Evolutionary conservation across 2,113 vertebrate genomes (phyloP).

Genomic region (Pogona vitticeps): DNA sequence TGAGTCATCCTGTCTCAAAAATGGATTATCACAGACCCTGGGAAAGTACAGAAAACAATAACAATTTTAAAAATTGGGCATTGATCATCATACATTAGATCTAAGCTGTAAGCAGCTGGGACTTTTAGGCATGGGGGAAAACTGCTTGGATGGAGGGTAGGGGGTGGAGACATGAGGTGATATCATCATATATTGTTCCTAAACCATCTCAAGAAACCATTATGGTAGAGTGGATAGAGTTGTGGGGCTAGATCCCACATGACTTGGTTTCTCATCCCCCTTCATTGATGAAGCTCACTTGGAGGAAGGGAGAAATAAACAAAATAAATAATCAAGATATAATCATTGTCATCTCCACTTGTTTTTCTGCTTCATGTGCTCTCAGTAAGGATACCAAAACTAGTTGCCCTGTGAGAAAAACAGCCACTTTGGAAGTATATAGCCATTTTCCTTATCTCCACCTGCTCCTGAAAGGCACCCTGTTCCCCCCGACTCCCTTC

Average conservation of each 20-base stretch:
- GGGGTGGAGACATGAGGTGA: background rate
- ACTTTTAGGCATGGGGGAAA: background rate
- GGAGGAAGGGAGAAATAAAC: background rate
- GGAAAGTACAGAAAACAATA: conserved; percentile 17
- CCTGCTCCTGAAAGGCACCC: too few species aligned
- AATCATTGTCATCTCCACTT: background rate
- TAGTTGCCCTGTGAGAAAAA: background rate
- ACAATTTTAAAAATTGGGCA: too few species aligned
- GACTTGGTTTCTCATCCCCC: background rate
- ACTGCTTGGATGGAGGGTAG: background rate
- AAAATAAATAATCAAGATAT: background rate
- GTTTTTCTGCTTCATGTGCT: background rate
- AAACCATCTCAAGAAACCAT: background rate
- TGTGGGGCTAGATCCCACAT: background rate
- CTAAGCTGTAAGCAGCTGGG: background rate
- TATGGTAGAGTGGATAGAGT: background rate
- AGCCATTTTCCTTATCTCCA: too few species aligned
- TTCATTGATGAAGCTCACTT: background rate
- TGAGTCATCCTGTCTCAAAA: conserved; percentile 5
- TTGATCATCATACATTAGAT: background rate
- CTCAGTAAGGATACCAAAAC: background rate
- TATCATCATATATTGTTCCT: background rate
- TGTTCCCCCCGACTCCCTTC: too few species aligned
- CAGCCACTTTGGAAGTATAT: too few species aligned
- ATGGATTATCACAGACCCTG: background rate